phyloP scores from a whole-genome alignment of 2,113 vertebrate genomes.

The Pseudonaja textilis region DNA sequence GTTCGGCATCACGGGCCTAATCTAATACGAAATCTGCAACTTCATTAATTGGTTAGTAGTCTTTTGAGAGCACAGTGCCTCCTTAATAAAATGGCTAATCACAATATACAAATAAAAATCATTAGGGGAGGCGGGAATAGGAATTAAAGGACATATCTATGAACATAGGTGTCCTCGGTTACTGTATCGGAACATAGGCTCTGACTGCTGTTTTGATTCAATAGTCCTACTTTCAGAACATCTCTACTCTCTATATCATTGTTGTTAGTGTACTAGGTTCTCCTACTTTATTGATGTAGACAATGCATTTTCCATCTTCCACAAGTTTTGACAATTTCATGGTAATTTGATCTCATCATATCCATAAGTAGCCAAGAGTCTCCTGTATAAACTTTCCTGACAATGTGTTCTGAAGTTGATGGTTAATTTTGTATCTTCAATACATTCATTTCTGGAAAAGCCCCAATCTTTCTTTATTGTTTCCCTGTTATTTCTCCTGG shows the following conservation, averaged over 20 bases:
- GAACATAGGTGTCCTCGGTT: background rate
- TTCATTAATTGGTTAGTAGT: background rate
- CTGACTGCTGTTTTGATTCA: background rate
- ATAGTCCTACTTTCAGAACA: background rate
- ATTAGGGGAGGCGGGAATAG: background rate
- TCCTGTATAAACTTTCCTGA: background rate
- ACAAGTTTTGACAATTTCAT: background rate
- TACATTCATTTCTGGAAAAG: background rate
- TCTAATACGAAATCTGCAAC: background rate
- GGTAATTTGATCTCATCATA: background rate
- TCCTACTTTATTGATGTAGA: background rate
- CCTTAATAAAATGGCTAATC: background rate
- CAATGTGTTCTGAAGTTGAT: background rate
- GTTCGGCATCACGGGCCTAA: background rate
- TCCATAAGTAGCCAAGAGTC: background rate
- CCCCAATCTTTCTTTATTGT: background rate
- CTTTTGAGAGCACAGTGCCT: background rate
- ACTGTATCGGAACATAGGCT: background rate
- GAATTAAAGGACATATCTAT: background rate
- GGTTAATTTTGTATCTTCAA: background rate
- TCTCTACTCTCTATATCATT: background rate
- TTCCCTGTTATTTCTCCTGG: background rate
- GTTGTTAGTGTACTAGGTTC: background rate
- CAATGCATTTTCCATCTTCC: background rate
- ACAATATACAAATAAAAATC: background rate